These are phyloP conservation scores for Mohoua ochrocephala DNA, from an alignment of 2,113 vertebrate species.

Conservation along the genomic window DNA sequence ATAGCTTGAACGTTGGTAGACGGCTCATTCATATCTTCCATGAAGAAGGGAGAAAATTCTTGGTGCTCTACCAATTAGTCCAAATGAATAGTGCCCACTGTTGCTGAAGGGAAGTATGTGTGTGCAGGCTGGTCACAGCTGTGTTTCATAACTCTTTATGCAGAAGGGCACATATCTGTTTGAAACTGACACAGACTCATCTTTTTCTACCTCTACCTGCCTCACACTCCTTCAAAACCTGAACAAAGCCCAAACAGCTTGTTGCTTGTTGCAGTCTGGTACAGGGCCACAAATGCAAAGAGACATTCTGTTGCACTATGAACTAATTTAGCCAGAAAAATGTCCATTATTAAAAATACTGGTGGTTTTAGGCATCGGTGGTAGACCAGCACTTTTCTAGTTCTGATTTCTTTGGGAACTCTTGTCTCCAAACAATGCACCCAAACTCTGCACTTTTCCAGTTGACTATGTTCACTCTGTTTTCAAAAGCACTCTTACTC, in stretches of 20 bases:
- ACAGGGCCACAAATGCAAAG: neutral
- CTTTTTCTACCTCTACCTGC: neutral
- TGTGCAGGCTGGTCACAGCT: neutral
- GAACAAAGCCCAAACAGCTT: neutral
- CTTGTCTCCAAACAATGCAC: neutral
- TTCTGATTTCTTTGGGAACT: neutral
- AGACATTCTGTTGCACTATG: neutral
- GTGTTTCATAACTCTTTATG: neutral
- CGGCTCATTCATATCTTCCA: neutral
- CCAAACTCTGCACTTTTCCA: neutral
- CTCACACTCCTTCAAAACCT: neutral
- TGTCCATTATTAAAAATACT: neutral
- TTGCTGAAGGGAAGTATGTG: neutral
- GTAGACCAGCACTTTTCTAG: neutral
- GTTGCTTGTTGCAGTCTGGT: neutral
- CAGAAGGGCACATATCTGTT: neutral
- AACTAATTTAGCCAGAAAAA: neutral
- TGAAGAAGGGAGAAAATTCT: neutral
- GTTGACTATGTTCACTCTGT: neutral
- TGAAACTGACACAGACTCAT: neutral
- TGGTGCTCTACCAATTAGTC: rapidly evolving
- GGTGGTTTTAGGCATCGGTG: neutral
- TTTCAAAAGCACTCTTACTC: neutral
- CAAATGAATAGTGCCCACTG: neutral
- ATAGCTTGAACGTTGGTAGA: neutral